These are phyloP conservation scores for Euborellia annulipes DNA, from an alignment of 1,140 invertebrate species.

Conservation along the genomic window DNA sequence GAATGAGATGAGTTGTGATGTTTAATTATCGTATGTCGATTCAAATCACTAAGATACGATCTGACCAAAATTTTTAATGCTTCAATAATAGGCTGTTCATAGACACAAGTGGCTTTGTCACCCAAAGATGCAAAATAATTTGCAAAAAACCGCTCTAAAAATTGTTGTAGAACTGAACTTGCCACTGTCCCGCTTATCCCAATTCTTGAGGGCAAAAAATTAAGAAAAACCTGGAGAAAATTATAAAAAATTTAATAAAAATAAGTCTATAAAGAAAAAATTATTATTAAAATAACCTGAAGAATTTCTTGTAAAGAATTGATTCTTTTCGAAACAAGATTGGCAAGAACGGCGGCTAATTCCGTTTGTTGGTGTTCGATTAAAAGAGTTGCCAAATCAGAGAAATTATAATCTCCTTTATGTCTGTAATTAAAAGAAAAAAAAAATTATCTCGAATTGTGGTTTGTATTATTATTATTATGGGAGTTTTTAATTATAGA, in stretches of 20 bases:
- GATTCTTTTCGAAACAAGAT: constrained; percentile 26
- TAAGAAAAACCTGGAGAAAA: constrained; percentile 31
- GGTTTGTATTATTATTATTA: too few species aligned
- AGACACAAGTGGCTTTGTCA: constrained; percentile 23
- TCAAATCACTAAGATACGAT: constrained; percentile 35
- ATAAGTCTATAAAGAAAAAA: neutral
- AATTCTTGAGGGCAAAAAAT: constrained; percentile 38
- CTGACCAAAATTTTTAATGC: constrained; percentile 37
- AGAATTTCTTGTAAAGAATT: constrained; percentile 34
- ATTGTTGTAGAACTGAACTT: constrained; percentile 30
- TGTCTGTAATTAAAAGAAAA: neutral
- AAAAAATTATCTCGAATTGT: too few species aligned
- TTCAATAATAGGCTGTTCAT: constrained; percentile 31
- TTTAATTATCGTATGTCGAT: constrained; percentile 9
- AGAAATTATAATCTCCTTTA: constrained; percentile 2
- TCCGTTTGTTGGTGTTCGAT: constrained; percentile 30
- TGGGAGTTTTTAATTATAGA: too few species aligned
- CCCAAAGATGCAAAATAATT: constrained; percentile 15
- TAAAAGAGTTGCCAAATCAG: constrained; percentile 19
- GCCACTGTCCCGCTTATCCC: constrained; percentile 34
- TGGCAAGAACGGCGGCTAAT: constrained; percentile 30
- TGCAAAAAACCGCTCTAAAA: constrained; percentile 28
- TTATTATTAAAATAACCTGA: constrained; percentile 25
- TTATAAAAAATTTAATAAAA: neutral
- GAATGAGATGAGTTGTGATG: too few species aligned